Conservation (phyloP, 2,113 vertebrate genomes). For the Myrmecobius fasciatus region DNA sequence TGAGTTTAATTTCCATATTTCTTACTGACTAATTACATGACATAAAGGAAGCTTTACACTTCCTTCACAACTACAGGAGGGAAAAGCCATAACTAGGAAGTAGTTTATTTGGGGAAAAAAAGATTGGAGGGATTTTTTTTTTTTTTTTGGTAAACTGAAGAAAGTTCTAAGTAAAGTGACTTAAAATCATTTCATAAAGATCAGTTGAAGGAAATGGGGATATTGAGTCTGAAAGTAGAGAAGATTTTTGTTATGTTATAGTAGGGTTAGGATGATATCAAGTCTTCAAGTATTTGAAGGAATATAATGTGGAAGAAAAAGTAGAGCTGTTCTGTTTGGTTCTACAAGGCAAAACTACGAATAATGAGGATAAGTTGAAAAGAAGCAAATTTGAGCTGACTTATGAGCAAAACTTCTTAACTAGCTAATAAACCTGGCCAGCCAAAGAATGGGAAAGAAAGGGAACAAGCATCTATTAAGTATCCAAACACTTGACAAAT, state of each 20-base stretch:
- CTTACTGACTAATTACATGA: neutral
- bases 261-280: neutral
- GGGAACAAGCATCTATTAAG: neutral
- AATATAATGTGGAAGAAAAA: neutral
- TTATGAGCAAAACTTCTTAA: neutral
- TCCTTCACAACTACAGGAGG: neutral
- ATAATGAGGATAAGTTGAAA: neutral
- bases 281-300: neutral
- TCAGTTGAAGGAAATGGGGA: neutral
- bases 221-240: neutral
- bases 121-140: neutral
- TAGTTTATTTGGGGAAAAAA: neutral
- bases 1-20: constrained; percentile 14
- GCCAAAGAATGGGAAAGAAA: neutral
- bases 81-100: neutral
- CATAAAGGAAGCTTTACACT: neutral
- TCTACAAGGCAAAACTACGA: neutral
- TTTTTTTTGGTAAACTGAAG: neutral
- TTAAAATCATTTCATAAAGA: neutral
- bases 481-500: neutral
- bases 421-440: neutral
- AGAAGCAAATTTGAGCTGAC: neutral
- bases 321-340: neutral
- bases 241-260: neutral
- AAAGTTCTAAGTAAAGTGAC: neutral